A percentile compares a stretch with the other conserved stretches of the same genome.
Conservation (phyloP, 2,113 vertebrate genomes). For the Felis chaus region DNA sequence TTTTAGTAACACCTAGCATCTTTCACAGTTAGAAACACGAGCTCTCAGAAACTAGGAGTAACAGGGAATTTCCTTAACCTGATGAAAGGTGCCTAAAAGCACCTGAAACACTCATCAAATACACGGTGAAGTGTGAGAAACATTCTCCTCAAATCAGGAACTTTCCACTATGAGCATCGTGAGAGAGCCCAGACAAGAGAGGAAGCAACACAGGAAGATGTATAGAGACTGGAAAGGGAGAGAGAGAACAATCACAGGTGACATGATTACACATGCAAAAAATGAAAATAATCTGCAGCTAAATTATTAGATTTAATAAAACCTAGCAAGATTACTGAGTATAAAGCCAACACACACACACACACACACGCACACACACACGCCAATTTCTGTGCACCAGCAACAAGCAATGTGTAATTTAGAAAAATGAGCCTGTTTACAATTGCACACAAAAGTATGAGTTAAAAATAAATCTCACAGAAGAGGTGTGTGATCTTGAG, state of each 20-base stretch:
- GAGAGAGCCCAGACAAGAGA: neutral
- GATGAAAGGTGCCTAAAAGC: neutral
- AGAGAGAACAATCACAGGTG: neutral
- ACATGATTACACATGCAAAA: neutral
- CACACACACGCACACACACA: neutral
- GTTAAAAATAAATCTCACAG: neutral
- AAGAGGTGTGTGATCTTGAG: neutral
- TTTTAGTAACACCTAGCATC: neutral
- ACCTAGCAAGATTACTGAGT: neutral
- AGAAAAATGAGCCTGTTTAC: neutral
- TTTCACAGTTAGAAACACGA: neutral
- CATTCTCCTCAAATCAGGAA: neutral
- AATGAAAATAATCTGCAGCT: neutral
- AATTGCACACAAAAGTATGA: neutral
- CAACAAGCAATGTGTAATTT: neutral
- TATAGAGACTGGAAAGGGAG: neutral
- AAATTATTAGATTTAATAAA: neutral
- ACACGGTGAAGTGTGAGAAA: neutral
- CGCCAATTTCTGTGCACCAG: neutral
- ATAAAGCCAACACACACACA: neutral
- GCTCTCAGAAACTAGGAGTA: neutral
- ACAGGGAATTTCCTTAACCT: neutral
- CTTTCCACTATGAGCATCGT: rapidly evolving
- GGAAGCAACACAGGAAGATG: rapidly evolving
- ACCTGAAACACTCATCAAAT: neutral